Evolutionary conservation across 2,113 vertebrate genomes (phyloP), one percentile per base, ranked within the genome.

Genomic region (Nibea albiflora): DNA sequence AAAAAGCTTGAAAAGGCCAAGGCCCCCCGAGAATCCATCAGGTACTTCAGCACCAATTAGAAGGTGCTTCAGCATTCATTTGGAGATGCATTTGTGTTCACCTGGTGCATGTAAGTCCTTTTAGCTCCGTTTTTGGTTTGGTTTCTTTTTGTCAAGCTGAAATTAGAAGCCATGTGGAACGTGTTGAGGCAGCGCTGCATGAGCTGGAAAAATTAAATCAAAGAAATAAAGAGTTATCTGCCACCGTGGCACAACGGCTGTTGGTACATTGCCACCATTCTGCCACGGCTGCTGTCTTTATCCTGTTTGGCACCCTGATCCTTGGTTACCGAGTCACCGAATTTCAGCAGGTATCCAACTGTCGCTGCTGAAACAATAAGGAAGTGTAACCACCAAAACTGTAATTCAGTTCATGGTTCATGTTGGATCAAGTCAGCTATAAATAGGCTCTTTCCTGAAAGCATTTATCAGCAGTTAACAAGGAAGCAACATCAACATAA

Each of bases 371-470:
- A 42, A 35, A 47, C 49, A 67, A 73, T 22, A 47, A 77, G 56
- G 80, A 80, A 73, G 49, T 63, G 3, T 11, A 49, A 53, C n/a
- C 15, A 47, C 7, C 7, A 22, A 75, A 75, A 75, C 28, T 76
- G 56, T 26, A 52, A 73, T 39, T 8, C 22, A 46, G 22, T 5
- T 3, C 42, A 17, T 5, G 3, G 11, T 50, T 66, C 50, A 53
- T 64, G 69, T 78, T n/a, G 14, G 53, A 24, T 78, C 64, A 60
- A 11, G 75, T 71, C 19, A 0, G 20, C 26, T 53, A 63, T 63
- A 80, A 73, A 80, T 53, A 76, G n/a, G 11, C 39, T 31, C 2
- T 60, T 78, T 39, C 53, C 49, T 15, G 60, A 76, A 50, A 78
- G 22, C 8, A 4, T 20, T 26, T 5, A 31, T 31, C 39, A 62